These are phyloP conservation scores for Pavo muticus DNA, from an alignment of 2,113 vertebrate genomes.

Conservation along the genomic window DNA sequence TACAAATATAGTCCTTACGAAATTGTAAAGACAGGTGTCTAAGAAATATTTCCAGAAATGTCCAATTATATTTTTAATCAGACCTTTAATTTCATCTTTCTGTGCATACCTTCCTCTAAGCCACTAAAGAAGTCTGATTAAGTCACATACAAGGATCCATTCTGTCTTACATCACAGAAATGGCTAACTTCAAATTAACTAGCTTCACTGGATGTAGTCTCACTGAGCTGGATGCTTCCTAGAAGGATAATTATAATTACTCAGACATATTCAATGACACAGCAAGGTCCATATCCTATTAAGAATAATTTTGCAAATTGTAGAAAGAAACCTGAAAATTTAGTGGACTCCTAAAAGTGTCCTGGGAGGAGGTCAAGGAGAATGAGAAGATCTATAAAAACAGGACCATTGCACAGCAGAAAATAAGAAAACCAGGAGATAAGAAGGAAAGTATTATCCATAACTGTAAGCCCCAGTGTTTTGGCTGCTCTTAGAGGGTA, in stretches of 20 bases:
- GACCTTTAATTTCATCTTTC: background rate
- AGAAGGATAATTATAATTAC: background rate
- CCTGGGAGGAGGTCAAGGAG: background rate
- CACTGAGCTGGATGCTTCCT: background rate
- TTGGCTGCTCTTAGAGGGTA: fast-evolving
- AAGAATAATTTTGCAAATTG: background rate
- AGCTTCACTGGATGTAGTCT: background rate
- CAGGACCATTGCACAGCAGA: background rate
- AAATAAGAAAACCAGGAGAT: background rate
- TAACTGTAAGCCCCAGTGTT: background rate
- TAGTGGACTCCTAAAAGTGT: background rate
- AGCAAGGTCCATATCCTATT: background rate
- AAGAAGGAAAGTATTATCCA: background rate
- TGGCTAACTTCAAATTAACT: background rate
- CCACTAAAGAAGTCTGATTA: background rate
- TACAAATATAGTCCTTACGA: background rate
- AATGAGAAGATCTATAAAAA: background rate
- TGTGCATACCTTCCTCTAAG: background rate
- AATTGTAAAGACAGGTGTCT: background rate
- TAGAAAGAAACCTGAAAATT: background rate
- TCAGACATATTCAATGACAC: background rate
- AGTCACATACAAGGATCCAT: background rate
- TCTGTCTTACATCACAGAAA: background rate
- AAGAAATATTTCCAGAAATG: background rate
- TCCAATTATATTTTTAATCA: background rate